Base-by-base conservation (phyloP, 2,888 invertebrate genomes). In the Plagodis dolabraria region DNA sequence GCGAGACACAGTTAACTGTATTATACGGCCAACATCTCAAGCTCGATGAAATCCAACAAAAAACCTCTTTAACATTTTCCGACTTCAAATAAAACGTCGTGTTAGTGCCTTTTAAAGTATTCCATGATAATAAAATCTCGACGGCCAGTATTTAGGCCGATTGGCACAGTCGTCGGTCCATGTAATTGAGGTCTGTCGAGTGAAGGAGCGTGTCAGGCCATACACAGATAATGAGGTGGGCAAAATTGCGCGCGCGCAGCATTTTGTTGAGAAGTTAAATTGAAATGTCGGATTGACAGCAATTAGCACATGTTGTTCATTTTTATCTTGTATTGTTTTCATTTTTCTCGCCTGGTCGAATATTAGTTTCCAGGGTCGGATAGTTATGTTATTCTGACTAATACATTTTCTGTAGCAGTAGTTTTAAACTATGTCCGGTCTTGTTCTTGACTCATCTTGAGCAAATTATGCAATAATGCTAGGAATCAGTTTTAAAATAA, bases 131-230 rank as follows among this genome's bases (percentile, higher is more conserved):
- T 57, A 57, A 57, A 57, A 51, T 45, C 45, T 50, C 45, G 34
- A 12, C n/a, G 10, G 48, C 34, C 40, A 50, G 56, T 57, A 57
- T 57, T 57, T 42, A 57, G 56, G 56, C 33, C 56, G 46, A 42
- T 8, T 11, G 42, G 7, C 33, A 10, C 50, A 50, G 46, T 50
- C 34, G 12, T 40, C 33, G 38, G 35, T 11, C 8, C n/a, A 9
- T 38, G 42, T 34, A 43, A 43, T 43, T 50, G 43, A 34, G 48
- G 43, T 54, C 54, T 22, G 44, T 55, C 11, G n/a, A 12, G 35
- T 44, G 42, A 47, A 54, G 35, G 76, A 77, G 68, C 74, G 58
- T 64, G 77, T 77, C 75, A 59, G 74, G 74, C 84, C 80, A 75
- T 83, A 76, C 70, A 56, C 52, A 76, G 80, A 72, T 71, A 68